Conservation (phyloP, 1,140 invertebrate genomes). For the Scaptomyza pallida region DNA sequence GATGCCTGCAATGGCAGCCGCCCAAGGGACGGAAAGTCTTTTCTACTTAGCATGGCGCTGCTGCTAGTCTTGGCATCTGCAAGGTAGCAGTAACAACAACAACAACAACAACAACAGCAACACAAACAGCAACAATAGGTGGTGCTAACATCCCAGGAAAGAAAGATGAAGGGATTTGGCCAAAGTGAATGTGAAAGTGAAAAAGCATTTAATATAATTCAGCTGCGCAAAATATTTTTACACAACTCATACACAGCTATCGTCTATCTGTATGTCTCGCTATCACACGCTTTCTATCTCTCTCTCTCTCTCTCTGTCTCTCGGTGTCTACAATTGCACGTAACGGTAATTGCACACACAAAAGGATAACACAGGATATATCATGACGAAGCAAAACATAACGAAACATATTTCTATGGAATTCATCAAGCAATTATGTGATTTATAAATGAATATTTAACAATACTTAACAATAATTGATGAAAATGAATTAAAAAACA, state of each 20-base stretch:
- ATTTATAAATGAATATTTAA: slow-evolving; percentile 79
- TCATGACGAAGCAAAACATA: slow-evolving; percentile 24
- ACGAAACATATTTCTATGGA: slow-evolving; percentile 66
- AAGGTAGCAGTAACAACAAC: slow-evolving; percentile 62
- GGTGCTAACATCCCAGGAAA: slow-evolving; percentile 13
- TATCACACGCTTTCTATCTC: slow-evolving; percentile 2
- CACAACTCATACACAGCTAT: slow-evolving; percentile 32
- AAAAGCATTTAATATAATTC: slow-evolving; percentile 67
- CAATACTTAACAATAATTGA: slow-evolving; percentile 80
- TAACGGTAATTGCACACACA: slow-evolving; percentile 48
- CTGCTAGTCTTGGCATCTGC: slow-evolving; percentile 39
- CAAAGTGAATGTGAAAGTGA: slow-evolving; percentile 42
- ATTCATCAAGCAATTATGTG: slow-evolving; percentile 83
- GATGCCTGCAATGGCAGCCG: slow-evolving; percentile 90
- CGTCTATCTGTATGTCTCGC: slow-evolving; percentile 1
- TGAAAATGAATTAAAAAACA: slow-evolving; percentile 38
- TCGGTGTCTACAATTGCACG: slow-evolving; percentile 69
- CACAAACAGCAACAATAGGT: slow-evolving; percentile 15
- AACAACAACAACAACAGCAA: slow-evolving; percentile 8
- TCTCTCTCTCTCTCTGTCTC: slow-evolving; percentile 32
- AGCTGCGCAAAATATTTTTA: slow-evolving; percentile 56
- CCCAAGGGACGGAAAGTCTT: slow-evolving; percentile 40
- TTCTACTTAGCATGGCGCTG: slow-evolving; percentile 54
- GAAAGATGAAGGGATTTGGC: slow-evolving; percentile 32
- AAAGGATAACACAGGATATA: slow-evolving; percentile 51